Evolutionary conservation across 2,888 invertebrate species (phyloP), one percentile per base, ranked within the genome.

Genomic region (Drosophila anceps): DNA sequence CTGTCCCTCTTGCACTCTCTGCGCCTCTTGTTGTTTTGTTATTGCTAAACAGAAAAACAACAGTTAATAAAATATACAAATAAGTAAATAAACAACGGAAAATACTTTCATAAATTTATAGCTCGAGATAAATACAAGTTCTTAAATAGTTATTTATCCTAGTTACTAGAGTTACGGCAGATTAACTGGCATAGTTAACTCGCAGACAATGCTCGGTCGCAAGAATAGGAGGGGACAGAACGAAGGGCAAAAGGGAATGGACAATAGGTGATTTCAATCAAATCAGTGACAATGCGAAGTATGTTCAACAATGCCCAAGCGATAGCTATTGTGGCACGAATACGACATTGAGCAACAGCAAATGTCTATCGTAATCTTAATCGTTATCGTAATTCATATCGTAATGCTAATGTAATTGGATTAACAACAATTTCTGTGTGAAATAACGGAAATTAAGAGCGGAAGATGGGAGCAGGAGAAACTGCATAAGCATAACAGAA

Each of bases 21-120:
- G 2, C 12, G 44, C 27, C 10, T 24, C 33, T 20, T 86, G 15
- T 2, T 81, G 71, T 81, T 79, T 80, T 81, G 74, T 87, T 91
- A 90, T 91, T 90, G 82, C 81, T 80, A 80, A 76, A 72, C 69
- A 73, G 53, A 78, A 66, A 58, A 57, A 61, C 73, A 66, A 55
- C 60, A 24, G 27, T 24, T 35, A 50, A 33, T 50, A 51, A 24
- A 50, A 33, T 43, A 29, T 46, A 63, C 46, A 55, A 69, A 44
- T 65, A 62, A 62, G 53, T 74, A 44, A 60, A 61, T 53, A 53
- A 62, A 51, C 20, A 37, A 33, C 24, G 1, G 15, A 24, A 27
- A n/a, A 48, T 2, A 29, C 27, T 48, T 48, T 27, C n/a, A 48
- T 48, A 29, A 29, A 48, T 48, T 8, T 29, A 29, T 29, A 2